Evolutionary conservation across 2,113 vertebrate species (phyloP), one percentile per base, ranked within the genome.

Genomic region (Archocentrus centrarchus): DNA sequence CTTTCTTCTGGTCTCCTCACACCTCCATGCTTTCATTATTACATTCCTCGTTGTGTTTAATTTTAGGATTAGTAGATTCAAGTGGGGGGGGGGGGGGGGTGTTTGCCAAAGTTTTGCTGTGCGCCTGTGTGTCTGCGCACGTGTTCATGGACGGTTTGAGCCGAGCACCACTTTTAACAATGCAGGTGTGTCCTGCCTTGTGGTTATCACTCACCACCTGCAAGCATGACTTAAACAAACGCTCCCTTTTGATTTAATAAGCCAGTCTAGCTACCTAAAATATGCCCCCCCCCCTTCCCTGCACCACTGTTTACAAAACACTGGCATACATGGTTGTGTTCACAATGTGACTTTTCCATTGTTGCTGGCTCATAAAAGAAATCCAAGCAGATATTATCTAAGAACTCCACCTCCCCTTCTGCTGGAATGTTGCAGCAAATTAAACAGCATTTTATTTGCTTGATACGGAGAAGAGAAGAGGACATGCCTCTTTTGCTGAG

Each of bases 41-140:
- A 73, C 92, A 93, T 93, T 92, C 91, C 89, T 93, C 76, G 73
- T 87, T 91, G 90, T 90, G 82, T 94, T 95, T 94, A 85, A 95
- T 95, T 94, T 93, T 80, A 85, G 91, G 89, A 93, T 93, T 81
- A 89, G 88, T 86, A 24, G 78, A 27, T 77, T 80, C 75, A 8
- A 70, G 27, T 61, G 81, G 2, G 24, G 24, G 7, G 68, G 79
- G 78, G 86, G 11, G 78, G 86, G 11, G 75, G 73, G 22, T 66
- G 63, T 9, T 66, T 79, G 11, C 75, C 86, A 9, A 85, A 78
- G 30, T 61, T 82, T 64, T 57, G 63, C 50, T 20, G 62, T 37
- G 6, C 53, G 75, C n/a, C 8, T 57, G 53, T 78, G 27, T 47
- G 5, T 66, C 11, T 24, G 59, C 35, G 18, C 32, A 20, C 59